Evolutionary conservation across 2,797 vertebrate species (phyloP).

Genomic region (Acropternis orthonyx): DNA sequence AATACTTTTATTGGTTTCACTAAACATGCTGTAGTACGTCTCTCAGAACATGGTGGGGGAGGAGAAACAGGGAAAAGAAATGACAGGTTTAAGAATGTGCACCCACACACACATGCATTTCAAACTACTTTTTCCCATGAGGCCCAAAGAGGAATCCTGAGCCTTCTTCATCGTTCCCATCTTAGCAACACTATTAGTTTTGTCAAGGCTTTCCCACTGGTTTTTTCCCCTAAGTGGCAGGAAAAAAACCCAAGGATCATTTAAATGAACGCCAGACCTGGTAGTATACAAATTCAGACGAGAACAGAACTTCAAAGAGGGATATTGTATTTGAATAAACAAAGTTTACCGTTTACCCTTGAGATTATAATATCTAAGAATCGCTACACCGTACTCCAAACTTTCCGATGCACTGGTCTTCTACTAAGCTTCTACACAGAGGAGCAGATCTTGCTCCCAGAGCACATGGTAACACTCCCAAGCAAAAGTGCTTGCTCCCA

Average conservation of each 20-base stretch:
- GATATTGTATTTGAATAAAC: slow-evolving; percentile 36
- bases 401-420: not conserved
- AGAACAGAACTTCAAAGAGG: slow-evolving; percentile 56
- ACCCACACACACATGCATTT: not conserved
- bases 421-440: not conserved
- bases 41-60: not conserved
- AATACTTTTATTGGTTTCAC: slow-evolving; percentile 47
- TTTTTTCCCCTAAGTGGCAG: not conserved
- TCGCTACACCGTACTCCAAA: not conserved
- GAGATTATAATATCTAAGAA: slow-evolving; percentile 24
- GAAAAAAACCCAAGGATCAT: slow-evolving; percentile 17
- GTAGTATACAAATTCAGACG: slow-evolving; percentile 38
- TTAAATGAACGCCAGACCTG: slow-evolving; percentile 60
- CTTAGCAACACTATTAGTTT: not conserved
- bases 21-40: not conserved
- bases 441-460: not conserved
- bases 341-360: slow-evolving; percentile 31
- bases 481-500: not conserved
- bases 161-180: slow-evolving; percentile 27
- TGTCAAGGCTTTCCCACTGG: slow-evolving; percentile 29
- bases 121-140: slow-evolving; percentile 26
- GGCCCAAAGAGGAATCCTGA: slow-evolving; percentile 43
- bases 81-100: not conserved
- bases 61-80: not conserved
- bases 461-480: not conserved